Evolutionary conservation across 2,888 invertebrate species (phyloP), one percentile per base, ranked within the genome.

Genomic region (Atethmia centrago): DNA sequence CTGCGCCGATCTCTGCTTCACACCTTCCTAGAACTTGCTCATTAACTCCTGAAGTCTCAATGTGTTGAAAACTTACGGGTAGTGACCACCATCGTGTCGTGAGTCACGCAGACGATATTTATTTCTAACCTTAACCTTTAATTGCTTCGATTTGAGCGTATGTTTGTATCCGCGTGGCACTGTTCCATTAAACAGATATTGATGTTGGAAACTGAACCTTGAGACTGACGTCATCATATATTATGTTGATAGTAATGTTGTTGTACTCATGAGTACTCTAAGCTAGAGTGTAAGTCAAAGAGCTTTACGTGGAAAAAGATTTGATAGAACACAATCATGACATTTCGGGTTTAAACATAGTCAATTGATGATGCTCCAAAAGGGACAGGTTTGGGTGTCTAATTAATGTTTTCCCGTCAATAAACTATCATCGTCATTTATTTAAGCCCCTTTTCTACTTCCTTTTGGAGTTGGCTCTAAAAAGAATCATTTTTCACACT

Each of bases 11-110:
- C 79, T 69, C 64, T 19, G 62, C n/a, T 84, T 84, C 85, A 77
- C 88, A 86, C 87, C 81, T 87, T 87, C 87, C 79, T 79, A 87
- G 87, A 87, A 87, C 9, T 65, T 73, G 59, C 78, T 79, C 81
- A 82, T 85, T 86, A 82, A 78, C 65, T 78, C 40, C 74, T 79
- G 75, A 79, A 83, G 72, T 63, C 66, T 77, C 76, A 76, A 77
- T 83, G 53, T 71, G 71, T 73, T 63, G 64, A 66, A 76, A 74
- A 63, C 49, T 65, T 73, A 63, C 70, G 64, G 45, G 63, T 58
- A 53, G 45, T 58, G 83, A 80, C 78, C 78, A 85, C 87, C 80
- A 40, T 53, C 45, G 28, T 62, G 28, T 71, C 71, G 81, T 83
- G 82, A 82, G 28, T 84, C 81, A 71, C 56, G 64, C 67, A 69